phyloP scores from a whole-genome alignment of 2,888 invertebrate genomes.

The Brenthis daphne region DNA sequence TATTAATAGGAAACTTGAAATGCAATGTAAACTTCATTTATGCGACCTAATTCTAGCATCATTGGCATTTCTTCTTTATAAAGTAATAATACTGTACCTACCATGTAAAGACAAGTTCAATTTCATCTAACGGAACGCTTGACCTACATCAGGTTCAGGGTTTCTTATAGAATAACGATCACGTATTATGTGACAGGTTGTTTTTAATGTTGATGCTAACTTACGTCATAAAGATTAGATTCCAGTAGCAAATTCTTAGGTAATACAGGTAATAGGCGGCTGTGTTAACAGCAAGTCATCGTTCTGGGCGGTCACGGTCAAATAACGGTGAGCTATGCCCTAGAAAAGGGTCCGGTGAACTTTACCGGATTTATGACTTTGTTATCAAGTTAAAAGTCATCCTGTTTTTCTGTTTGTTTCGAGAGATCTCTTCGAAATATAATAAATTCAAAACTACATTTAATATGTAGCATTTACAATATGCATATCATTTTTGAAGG shows the following conservation, averaged over 20 bases:
- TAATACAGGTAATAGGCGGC: conserved; percentile 30
- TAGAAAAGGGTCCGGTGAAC: conserved; percentile 62
- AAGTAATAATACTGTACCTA: conserved; percentile 26
- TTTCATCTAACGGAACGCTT: conserved; percentile 44
- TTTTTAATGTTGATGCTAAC: conserved; percentile 21
- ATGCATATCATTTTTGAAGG: no score
- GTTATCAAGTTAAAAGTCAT: conserved; percentile 20
- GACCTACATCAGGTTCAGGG: conserved; percentile 48
- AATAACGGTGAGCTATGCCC: conserved; percentile 69
- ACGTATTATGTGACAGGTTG: conserved; percentile 37
- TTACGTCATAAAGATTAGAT: conserved; percentile 35
- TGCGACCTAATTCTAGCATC: not conserved
- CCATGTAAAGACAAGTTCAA: conserved; percentile 33
- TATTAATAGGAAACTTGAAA: no score
- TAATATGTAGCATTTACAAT: no score
- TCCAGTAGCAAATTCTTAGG: conserved; percentile 33
- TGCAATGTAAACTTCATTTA: no score
- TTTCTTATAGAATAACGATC: conserved; percentile 31
- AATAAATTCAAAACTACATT: not conserved
- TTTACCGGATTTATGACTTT: conserved; percentile 40
- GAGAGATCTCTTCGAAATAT: not conserved
- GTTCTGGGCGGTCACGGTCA: conserved; percentile 70
- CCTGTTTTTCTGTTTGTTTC: not conserved
- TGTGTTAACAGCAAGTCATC: conserved; percentile 56
- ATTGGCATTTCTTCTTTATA: conserved; percentile 19